These are phyloP conservation scores for Sycobia sp. DNA, from an alignment of 1,140 invertebrate genomes.

Conservation along the genomic window DNA sequence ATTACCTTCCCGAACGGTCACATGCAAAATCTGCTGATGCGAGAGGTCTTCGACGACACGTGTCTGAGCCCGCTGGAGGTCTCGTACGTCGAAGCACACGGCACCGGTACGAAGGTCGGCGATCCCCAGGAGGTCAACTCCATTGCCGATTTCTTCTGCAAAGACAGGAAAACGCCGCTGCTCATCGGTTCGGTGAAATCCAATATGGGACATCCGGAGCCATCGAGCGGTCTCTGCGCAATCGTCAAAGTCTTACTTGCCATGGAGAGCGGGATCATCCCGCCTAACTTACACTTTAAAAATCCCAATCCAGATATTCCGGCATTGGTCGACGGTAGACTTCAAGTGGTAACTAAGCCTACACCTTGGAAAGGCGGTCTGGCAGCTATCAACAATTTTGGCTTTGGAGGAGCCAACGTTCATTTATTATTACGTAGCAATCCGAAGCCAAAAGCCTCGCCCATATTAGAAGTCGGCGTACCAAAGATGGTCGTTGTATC, in stretches of 20 bases:
- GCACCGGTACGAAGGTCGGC: conserved; percentile 92
- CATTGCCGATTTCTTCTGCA: conserved; percentile 90
- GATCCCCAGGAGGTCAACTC: conserved; percentile 96
- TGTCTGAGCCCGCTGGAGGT: conserved; percentile 82
- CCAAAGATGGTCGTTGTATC: conserved; percentile 80
- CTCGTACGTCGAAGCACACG: conserved; percentile 92
- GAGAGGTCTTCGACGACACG: conserved; percentile 82
- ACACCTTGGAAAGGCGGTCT: conserved; percentile 83
- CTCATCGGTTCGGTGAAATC: conserved; percentile 95
- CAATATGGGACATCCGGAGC: conserved; percentile 97
- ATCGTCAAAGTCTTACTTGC: conserved; percentile 89
- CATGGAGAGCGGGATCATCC: conserved; percentile 86
- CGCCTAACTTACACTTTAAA: conserved; percentile 88
- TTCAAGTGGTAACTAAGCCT: conserved; percentile 83
- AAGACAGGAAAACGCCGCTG: conserved; percentile 77
- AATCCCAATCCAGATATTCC: conserved; percentile 88
- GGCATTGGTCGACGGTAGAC: conserved; percentile 80
- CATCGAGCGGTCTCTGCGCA: conserved; percentile 88
- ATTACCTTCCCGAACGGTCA: conserved; percentile 90
- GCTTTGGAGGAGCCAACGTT: conserved; percentile 96
- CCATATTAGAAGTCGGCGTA: conserved; percentile 60
- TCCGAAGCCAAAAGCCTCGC: conserved; percentile 70
- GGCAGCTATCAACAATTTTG: conserved; percentile 92
- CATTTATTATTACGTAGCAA: conserved; percentile 86
- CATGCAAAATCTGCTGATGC: conserved; percentile 85